Evolutionary conservation across 2,888 invertebrate genomes (phyloP).

Genomic region (Rotaria macrura): DNA sequence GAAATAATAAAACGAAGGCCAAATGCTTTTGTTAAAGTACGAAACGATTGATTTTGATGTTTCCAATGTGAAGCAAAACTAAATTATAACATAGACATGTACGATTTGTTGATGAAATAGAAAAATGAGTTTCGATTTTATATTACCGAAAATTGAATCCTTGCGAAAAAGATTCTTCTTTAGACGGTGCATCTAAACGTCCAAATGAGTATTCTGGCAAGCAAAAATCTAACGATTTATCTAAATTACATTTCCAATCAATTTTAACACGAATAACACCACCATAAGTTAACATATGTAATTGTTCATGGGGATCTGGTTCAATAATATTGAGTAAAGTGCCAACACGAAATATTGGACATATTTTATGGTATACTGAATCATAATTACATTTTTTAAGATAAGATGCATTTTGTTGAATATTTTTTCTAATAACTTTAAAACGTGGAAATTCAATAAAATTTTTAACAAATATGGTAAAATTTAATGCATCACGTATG

Average conservation of each 20-base stretch:
- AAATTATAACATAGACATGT: constrained; percentile 26
- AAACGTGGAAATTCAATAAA: constrained; percentile 22
- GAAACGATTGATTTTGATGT: constrained; percentile 36
- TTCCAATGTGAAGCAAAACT: constrained; percentile 48
- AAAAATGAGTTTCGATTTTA: no score
- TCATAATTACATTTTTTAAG: constrained; percentile 38
- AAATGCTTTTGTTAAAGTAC: constrained; percentile 51
- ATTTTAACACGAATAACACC: constrained; percentile 52
- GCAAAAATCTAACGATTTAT: constrained; percentile 48
- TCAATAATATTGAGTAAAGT: constrained; percentile 45
- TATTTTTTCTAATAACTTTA: constrained; percentile 7
- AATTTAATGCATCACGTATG: constrained; percentile 1
- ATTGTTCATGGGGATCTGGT: constrained; percentile 34
- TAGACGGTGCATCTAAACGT: constrained; percentile 45
- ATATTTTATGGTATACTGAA: constrained; percentile 41
- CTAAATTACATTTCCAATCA: constrained; percentile 53
- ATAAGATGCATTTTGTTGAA: background rate
- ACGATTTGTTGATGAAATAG: no score
- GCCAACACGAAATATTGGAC: constrained; percentile 51
- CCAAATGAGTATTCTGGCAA: constrained; percentile 51
- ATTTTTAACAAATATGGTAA: constrained; percentile 16
- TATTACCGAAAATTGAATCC: constrained; percentile 40
- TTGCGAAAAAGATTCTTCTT: constrained; percentile 32
- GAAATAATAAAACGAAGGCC: constrained; percentile 52
- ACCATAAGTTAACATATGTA: constrained; percentile 37